Percentiles rank a stretch among this genome's conserved stretches.
phyloP scores from a whole-genome alignment of 2,797 vertebrate genomes.

The Argya squamiceps region DNA sequence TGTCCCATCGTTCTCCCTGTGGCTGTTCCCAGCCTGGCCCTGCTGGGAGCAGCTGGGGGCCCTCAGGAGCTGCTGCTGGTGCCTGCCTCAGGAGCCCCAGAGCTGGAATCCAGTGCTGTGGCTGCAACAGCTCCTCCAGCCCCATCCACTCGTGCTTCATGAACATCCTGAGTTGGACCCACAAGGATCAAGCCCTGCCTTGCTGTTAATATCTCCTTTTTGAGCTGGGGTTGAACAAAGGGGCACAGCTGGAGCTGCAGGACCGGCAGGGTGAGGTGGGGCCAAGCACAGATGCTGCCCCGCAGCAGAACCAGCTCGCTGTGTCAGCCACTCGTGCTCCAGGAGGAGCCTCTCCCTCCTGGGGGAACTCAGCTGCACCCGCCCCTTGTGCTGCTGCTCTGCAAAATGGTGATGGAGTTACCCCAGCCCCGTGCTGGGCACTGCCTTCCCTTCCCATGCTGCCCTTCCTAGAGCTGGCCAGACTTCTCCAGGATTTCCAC shows the following conservation, averaged over 20 bases:
- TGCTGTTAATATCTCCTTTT: rapidly evolving
- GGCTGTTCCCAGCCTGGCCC: neutral
- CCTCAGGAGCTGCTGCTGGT: neutral
- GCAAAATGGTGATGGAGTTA: rapidly evolving
- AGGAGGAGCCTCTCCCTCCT: neutral
- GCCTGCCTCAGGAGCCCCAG: neutral
- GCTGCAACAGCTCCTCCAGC: neutral
- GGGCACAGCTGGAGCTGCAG: rapidly evolving
- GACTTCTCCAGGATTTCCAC: neutral
- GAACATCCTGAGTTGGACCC: neutral
- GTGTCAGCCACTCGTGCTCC: neutral
- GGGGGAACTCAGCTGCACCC: rapidly evolving
- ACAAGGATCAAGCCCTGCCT: neutral
- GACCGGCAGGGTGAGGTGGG: rapidly evolving
- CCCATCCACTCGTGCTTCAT: rapidly evolving
- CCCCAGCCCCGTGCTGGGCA: rapidly evolving
- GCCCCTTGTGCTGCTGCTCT: neutral
- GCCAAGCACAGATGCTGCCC: rapidly evolving
- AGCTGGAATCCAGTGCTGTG: neutral
- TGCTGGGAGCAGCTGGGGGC: neutral
- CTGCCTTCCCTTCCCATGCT: neutral
- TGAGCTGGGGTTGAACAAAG: rapidly evolving
- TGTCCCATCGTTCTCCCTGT: rapidly evolving
- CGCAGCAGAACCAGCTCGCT: rapidly evolving
- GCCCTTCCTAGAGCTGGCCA: neutral